Percentiles rank a stretch among this genome's conserved stretches.
Evolutionary conservation across 2,888 invertebrate genomes (phyloP).

Genomic region (Perizoma affinitatum): DNA sequence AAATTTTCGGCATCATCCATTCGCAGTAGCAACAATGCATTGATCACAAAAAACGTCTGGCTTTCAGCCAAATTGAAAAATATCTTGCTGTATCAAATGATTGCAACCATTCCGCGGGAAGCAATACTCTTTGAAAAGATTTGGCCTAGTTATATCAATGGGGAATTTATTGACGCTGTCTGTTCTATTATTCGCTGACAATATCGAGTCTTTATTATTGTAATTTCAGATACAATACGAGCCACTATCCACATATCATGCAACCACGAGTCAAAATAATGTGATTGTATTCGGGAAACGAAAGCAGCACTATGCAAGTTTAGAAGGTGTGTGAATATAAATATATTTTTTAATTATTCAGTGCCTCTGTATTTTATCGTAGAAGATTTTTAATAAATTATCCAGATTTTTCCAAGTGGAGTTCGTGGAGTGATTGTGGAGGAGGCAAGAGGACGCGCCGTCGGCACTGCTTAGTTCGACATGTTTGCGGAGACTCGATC

Average conservation of each 20-base stretch:
- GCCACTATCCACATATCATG: slow-evolving; percentile 40
- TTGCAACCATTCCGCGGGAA: slow-evolving; percentile 62
- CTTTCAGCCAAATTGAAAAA: slow-evolving; percentile 70
- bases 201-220: slow-evolving; percentile 54
- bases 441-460: slow-evolving; percentile 63
- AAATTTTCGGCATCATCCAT: slow-evolving; percentile 7
- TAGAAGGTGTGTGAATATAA: slow-evolving; percentile 23
- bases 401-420: slow-evolving; percentile 65
- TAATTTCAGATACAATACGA: slow-evolving; percentile 53
- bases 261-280: slow-evolving; percentile 40
- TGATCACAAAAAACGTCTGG: slow-evolving; percentile 66
- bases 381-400: slow-evolving; percentile 32
- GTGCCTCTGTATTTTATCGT: slow-evolving; percentile 3
- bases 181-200: slow-evolving; percentile 56
- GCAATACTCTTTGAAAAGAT: slow-evolving; percentile 62
- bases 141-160: slow-evolving; percentile 68
- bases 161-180: slow-evolving; percentile 57
- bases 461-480: slow-evolving; percentile 63
- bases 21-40: slow-evolving; percentile 54
- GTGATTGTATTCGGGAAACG: slow-evolving; percentile 34
- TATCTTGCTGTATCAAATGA: slow-evolving; percentile 62
- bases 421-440: slow-evolving; percentile 65
- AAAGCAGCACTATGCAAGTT: slow-evolving; percentile 29
- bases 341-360: too few relatives aligned
- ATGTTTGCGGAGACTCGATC: slow-evolving; percentile 65